Evolutionary conservation across 1,140 invertebrate species (phyloP).

Genomic region (Armadillidium nasatum): DNA sequence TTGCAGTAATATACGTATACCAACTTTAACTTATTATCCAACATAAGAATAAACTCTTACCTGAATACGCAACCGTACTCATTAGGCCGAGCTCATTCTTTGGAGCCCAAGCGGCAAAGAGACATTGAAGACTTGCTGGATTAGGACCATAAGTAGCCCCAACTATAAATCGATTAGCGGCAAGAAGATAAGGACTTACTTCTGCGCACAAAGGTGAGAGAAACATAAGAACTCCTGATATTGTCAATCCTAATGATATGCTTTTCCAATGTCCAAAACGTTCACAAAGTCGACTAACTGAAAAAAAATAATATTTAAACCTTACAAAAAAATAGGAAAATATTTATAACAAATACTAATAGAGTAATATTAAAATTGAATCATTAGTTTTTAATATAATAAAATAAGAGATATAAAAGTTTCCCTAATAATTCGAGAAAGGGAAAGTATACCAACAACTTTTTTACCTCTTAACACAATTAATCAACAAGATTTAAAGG

Average conservation of each 20-base stretch:
- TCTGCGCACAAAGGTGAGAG: background rate
- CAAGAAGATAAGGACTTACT: background rate
- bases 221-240: background rate
- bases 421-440: too few relatives aligned
- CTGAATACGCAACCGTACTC: background rate
- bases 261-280: background rate
- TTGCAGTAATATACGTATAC: too few relatives aligned
- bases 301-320: too few relatives aligned
- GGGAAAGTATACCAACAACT: too few relatives aligned
- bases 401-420: too few relatives aligned
- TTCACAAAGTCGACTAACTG: background rate
- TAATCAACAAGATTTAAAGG: too few relatives aligned
- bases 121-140: background rate
- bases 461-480: too few relatives aligned
- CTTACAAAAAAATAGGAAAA: too few relatives aligned
- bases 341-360: too few relatives aligned
- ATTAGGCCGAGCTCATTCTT: background rate
- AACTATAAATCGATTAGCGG: background rate
- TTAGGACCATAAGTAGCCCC: background rate
- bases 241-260: background rate
- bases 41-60: background rate
- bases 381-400: too few relatives aligned
- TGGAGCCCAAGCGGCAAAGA: background rate
- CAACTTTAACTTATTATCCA: too few relatives aligned
- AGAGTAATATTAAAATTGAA: too few relatives aligned